Base-by-base conservation (phyloP, 1,140 invertebrate genomes). In the Lerema accius region DNA sequence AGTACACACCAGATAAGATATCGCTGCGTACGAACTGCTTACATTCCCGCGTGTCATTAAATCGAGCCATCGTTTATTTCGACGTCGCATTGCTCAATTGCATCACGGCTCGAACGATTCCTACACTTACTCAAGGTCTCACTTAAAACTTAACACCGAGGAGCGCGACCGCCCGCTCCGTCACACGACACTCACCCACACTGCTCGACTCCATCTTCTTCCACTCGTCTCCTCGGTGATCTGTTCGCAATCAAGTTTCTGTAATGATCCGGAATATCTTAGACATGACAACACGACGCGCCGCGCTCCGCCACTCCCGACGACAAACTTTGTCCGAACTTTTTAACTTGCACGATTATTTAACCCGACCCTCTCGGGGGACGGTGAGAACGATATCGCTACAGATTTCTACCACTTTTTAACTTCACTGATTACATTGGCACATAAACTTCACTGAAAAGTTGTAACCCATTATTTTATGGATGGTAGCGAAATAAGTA, bases 271-370 rank as follows among this genome's bases (percentile, higher is more conserved):
- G 70, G 84, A 84, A 71, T 86, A 80, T 84, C 72, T 81, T 65
- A 81, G 75, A 85, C 85, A 88, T 88, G 78, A 80, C 85, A 84
- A 80, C 75, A 82, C 76, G n/a, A 37, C 35, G 35, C 35, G 35
- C 35, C 35, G 69, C 73, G 76, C 78, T 76, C 76, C 69, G 69
- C 77, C 78, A 83, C 83, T 80, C 78, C 78, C 76, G 76, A 80
- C 70, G 62, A 73, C 73, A 75, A 72, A 77, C 74, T 69, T 73
- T 67, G 59, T 71, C 46, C 32, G 65, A 73, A 77, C 70, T 71
- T 69, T 64, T 45, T 17, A 58, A 45, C 53, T 58, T 35, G 13
- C 23, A 45, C 53, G 45, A 58, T 50, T 73, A 67, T 63, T 17
- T 60, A 23, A 60, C 9, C 42, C 53, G 15, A 43, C 42, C 35